Percentiles rank a stretch among this genome's conserved stretches.
These are phyloP conservation scores for Tipula vernalis DNA, from an alignment of 2,888 invertebrate genomes.

Conservation along the genomic window DNA sequence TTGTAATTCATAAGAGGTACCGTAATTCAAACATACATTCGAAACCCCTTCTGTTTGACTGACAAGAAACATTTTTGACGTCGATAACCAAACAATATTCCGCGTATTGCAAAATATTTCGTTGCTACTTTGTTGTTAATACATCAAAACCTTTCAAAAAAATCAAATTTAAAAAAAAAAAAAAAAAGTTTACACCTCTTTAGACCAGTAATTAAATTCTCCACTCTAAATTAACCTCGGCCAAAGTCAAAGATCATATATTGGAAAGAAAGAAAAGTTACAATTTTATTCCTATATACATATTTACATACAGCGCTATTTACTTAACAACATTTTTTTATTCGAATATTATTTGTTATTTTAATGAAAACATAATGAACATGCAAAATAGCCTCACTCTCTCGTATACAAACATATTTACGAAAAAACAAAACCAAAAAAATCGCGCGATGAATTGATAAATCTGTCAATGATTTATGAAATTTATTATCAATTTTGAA, in stretches of 20 bases:
- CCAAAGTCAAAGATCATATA: neutral
- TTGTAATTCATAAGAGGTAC: too few species aligned
- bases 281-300: neutral
- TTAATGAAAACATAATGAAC: constrained; percentile 4
- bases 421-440: neutral
- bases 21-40: neutral
- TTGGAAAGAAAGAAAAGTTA: neutral
- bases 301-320: neutral
- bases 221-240: neutral
- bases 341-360: neutral
- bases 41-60: neutral
- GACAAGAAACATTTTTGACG: neutral
- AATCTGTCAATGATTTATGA: neutral
- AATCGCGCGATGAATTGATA: neutral
- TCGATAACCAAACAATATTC: neutral
- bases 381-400: neutral
- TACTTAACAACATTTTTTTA: neutral
- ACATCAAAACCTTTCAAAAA: neutral
- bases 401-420: neutral
- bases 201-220: neutral
- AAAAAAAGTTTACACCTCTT: constrained; percentile 4
- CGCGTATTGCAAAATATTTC: neutral
- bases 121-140: neutral
- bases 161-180: neutral
- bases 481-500: neutral